A percentile compares a stretch with the other conserved stretches of the same genome.
Evolutionary conservation across 2,888 invertebrate genomes (phyloP).

Genomic region (Drosophila niveifrons): DNA sequence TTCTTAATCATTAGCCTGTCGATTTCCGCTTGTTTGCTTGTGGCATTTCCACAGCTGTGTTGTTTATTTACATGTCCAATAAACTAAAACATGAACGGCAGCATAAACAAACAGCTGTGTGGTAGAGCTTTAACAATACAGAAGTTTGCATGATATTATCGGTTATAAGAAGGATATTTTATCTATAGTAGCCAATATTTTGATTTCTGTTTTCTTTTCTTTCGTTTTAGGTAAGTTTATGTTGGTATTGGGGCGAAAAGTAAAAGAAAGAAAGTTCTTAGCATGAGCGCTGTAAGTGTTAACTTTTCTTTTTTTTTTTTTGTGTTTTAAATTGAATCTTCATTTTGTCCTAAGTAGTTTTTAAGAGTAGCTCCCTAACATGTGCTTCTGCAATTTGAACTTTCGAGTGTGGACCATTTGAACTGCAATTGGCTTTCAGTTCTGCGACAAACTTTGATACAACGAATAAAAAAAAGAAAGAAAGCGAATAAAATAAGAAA

Average conservation of each 20-base stretch:
- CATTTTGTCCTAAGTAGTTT: slow-evolving; percentile 37
- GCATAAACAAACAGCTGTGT: slow-evolving; percentile 22
- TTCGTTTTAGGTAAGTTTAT: slow-evolving; percentile 78
- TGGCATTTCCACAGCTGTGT: slow-evolving; percentile 11
- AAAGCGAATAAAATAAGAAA: neutral
- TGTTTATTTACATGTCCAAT: slow-evolving; percentile 51
- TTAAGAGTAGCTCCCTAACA: slow-evolving; percentile 28
- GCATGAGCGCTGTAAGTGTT: slow-evolving; percentile 72
- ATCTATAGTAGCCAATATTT: slow-evolving; percentile 26
- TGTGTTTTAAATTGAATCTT: slow-evolving; percentile 22
- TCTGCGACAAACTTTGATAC: slow-evolving; percentile 32
- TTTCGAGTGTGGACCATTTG: slow-evolving; percentile 14
- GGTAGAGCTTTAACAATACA: slow-evolving; percentile 29
- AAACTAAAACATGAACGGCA: slow-evolving; percentile 26
- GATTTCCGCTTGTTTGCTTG: slow-evolving; percentile 39
- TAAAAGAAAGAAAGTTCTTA: slow-evolving; percentile 42
- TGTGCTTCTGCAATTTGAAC: slow-evolving; percentile 2
- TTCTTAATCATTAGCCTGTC: slow-evolving; percentile 32
- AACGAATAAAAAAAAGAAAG: slow-evolving; percentile 5
- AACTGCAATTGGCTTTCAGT: slow-evolving; percentile 39
- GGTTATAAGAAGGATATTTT: slow-evolving; percentile 29
- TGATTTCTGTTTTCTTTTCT: slow-evolving; percentile 48
- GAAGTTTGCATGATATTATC: slow-evolving; percentile 41
- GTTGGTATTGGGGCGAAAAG: slow-evolving; percentile 56
- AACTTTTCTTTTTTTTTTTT: slow-evolving; percentile 16